Conservation (phyloP, 2,888 invertebrate genomes). For the Quadroppia sp. region DNA sequence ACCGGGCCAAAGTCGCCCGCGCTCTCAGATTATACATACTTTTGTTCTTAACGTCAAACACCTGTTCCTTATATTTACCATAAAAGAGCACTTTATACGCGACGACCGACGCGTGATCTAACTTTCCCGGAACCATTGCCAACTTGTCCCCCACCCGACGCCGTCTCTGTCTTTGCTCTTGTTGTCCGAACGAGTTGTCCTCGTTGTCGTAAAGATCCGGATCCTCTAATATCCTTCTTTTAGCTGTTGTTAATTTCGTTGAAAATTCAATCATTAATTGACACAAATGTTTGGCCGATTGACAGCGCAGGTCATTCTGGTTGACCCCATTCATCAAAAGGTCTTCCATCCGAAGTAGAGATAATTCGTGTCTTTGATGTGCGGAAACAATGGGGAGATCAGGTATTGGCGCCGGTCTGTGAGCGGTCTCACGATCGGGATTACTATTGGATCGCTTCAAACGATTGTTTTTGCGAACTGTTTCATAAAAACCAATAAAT, state of each 20-base stretch:
- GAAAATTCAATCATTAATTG: constrained; percentile 72
- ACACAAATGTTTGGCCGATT: constrained; percentile 62
- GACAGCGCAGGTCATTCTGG: constrained; percentile 55
- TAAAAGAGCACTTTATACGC: constrained; percentile 67
- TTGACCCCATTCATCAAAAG: constrained; percentile 64
- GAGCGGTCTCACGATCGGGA: constrained; percentile 26
- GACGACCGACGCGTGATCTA: constrained; percentile 80
- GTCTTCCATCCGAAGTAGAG: constrained; percentile 69
- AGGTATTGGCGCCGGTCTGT: constrained; percentile 30
- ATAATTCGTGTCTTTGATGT: constrained; percentile 69
- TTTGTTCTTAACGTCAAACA: constrained; percentile 20
- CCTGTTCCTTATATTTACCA: constrained; percentile 24
- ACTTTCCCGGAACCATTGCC: constrained; percentile 73
- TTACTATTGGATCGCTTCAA: constrained; percentile 40
- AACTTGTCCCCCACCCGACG: constrained; percentile 69
- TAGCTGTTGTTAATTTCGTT: constrained; percentile 70
- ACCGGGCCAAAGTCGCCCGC: constrained; percentile 42
- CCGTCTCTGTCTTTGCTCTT: constrained; percentile 60
- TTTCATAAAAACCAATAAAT: too few relatives aligned
- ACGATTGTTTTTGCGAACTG: constrained; percentile 31
- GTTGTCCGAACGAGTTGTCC: constrained; percentile 36
- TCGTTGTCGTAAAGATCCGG: constrained; percentile 63
- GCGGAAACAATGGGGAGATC: constrained; percentile 66
- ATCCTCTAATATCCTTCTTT: constrained; percentile 75
- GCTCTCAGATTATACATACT: constrained; percentile 39